Conservation (phyloP, 2,797 vertebrate genomes). For the Trachurus trachurus region DNA sequence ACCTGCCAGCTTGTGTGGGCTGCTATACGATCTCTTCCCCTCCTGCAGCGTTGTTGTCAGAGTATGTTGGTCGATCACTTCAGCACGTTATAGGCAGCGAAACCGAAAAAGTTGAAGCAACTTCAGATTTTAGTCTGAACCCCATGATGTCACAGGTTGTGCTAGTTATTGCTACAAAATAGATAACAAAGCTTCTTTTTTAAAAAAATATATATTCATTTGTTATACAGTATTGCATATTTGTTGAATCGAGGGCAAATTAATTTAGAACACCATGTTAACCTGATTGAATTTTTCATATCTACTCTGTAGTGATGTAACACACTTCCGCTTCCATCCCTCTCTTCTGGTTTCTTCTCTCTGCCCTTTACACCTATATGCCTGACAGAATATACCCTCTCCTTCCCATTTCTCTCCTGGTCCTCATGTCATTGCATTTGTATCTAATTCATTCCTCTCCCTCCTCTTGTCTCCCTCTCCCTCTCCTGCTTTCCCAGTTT, state of each 20-base stretch:
- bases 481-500: conserved; percentile 29
- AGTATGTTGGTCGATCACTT: not conserved
- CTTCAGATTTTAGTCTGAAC: not conserved
- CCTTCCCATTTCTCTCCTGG: conserved; percentile 12
- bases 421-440: conserved; percentile 45
- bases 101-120: not conserved
- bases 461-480: conserved; percentile 17
- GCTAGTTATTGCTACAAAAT: not conserved
- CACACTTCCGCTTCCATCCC: conserved; percentile 1
- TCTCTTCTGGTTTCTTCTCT: not conserved
- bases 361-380: conserved; percentile 16
- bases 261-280: not conserved
- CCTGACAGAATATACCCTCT: not conserved
- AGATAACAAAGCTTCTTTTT: not conserved
- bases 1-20: not conserved
- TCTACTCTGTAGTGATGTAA: not conserved
- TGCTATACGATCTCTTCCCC: not conserved
- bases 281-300: not conserved
- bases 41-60: not conserved
- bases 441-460: conserved; percentile 37
- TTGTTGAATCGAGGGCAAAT: not conserved
- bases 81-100: not conserved
- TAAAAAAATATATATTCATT: not conserved
- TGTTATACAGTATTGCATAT: not conserved
- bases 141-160: not conserved